Evolutionary conservation across 2,888 invertebrate genomes (phyloP), one percentile per base, ranked within the genome.

Genomic region (Atethmia centrago): DNA sequence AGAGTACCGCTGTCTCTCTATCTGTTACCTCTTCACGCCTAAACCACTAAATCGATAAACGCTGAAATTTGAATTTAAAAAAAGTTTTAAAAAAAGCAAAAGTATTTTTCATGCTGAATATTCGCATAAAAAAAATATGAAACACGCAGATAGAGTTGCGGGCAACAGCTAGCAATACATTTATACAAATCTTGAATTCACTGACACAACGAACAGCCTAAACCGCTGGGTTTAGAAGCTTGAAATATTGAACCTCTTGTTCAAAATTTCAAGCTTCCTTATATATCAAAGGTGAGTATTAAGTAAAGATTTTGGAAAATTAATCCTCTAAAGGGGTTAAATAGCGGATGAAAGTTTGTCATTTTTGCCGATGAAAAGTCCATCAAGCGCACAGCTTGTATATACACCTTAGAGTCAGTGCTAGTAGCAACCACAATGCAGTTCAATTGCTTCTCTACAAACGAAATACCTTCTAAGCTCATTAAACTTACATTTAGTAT

Each of bases 401-500:
- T 62, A 8, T 10, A 19, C 7, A 45, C 12, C 12, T 19, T 42
- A 45, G 9, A 66, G 14, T 1, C 12, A n/a, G 21, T 49, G 8
- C 10, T 31, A 74, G 8, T 12, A 2, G 4, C 7, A 42, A 21
- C 7, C 9, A 21, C 5, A 19, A 40, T 9, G 14, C 14, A 55
- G 19, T 19, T 55, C n/a, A n/a, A n/a, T n/a, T n/a, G 19, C 0
- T 42, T 31, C 2, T 31, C 5, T 16, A 16, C 3, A 25, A 66
- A 8, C 28, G 12, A 21, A 42, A 31, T 10, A 25, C 1, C 7
- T 45, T 42, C 3, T 1, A 49, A 45, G 47, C 55, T 28, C 21
- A 67, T 16, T 63, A 31, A 78, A 61, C 86, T 85, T 64, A 85
- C 86, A 58, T 75, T 73, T 51, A 25, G 7, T 62, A 69, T 76